These are phyloP conservation scores for Tursiops truncatus DNA, from an alignment of 2,113 vertebrate species.

Conservation along the genomic window DNA sequence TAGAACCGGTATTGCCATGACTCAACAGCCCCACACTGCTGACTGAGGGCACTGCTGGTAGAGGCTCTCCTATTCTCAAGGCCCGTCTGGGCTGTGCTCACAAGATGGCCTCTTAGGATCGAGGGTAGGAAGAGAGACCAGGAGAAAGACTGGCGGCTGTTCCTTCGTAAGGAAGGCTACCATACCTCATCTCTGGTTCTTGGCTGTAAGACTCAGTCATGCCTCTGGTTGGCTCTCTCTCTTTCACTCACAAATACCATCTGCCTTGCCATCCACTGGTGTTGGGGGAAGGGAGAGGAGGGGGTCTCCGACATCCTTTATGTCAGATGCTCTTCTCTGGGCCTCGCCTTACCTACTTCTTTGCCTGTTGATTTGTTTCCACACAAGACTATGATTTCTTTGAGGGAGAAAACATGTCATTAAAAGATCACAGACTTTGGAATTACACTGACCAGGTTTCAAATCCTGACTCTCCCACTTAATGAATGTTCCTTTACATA, in stretches of 20 bases:
- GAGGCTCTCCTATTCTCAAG: background rate
- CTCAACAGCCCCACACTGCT: background rate
- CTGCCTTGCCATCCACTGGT: background rate
- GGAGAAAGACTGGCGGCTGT: background rate
- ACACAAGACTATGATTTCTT: background rate
- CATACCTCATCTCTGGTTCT: background rate
- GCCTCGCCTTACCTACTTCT: background rate
- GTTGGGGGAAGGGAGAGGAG: background rate
- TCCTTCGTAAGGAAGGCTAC: background rate
- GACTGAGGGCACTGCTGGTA: background rate
- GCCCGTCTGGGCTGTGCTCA: too few species aligned
- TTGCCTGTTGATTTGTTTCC: background rate
- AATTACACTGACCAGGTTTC: background rate
- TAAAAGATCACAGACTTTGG: background rate
- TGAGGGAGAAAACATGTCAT: background rate
- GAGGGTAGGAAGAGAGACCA: background rate
- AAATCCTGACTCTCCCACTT: background rate
- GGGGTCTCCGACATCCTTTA: background rate
- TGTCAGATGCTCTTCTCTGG: background rate
- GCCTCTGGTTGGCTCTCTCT: background rate
- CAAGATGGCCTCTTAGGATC: background rate
- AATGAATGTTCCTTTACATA: background rate
- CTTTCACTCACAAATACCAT: background rate
- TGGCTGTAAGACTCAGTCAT: background rate
- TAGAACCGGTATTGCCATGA: background rate